Conservation (phyloP, 1,140 invertebrate genomes). For the Drosophila mayri region DNA sequence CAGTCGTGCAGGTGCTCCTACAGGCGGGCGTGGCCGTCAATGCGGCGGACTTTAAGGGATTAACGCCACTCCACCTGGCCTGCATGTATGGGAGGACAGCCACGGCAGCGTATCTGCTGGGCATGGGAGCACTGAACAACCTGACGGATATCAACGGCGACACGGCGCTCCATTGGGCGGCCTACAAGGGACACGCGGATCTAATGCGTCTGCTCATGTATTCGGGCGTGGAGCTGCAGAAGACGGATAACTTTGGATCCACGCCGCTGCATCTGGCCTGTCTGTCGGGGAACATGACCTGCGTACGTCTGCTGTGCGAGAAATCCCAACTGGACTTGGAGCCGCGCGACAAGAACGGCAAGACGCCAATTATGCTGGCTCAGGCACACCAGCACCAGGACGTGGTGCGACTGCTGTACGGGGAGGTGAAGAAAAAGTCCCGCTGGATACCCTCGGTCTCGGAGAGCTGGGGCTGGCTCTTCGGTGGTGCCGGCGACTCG, state of each 20-base stretch:
- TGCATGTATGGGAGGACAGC: slow-evolving; percentile 96
- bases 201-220: slow-evolving; percentile 95
- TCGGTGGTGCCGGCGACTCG: slow-evolving; percentile 95
- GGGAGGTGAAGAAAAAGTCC: slow-evolving; percentile 91
- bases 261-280: slow-evolving; percentile 97
- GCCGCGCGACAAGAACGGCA: slow-evolving; percentile 95
- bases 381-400: slow-evolving; percentile 94
- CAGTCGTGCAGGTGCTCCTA: slow-evolving; percentile 91
- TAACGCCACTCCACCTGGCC: slow-evolving; percentile 95
- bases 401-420: slow-evolving; percentile 92
- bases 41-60: slow-evolving; percentile 94
- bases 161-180: slow-evolving; percentile 96
- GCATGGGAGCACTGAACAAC: slow-evolving; percentile 93
- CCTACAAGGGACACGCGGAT: slow-evolving; percentile 95
- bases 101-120: slow-evolving; percentile 94
- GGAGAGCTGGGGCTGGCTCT: slow-evolving; percentile 95
- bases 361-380: slow-evolving; percentile 95
- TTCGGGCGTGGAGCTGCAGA: slow-evolving; percentile 88
- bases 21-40: slow-evolving; percentile 95
- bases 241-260: slow-evolving; percentile 96
- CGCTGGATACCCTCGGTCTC: slow-evolving; percentile 94
- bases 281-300: slow-evolving; percentile 93
- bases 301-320: slow-evolving; percentile 93
- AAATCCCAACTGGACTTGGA: slow-evolving; percentile 92
- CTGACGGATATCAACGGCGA: slow-evolving; percentile 96